Evolutionary conservation across 2,797 vertebrate species (phyloP).

Genomic region (Leuciscus waleckii): DNA sequence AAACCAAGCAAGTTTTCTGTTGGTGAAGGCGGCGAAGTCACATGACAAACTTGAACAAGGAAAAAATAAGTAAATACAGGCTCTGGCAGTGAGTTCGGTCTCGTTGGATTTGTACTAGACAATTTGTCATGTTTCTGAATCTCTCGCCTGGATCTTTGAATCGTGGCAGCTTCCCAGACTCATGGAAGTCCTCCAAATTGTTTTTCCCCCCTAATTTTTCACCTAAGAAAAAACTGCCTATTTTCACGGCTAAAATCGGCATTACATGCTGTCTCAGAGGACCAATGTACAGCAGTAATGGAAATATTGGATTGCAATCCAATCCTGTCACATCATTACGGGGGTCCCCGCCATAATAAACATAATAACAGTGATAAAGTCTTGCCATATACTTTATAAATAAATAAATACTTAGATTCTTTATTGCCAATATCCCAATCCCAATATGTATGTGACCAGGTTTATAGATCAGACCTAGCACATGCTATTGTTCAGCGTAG

Average conservation of each 20-base stretch:
- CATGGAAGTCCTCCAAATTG: conserved; percentile 8
- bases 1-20: too few species aligned
- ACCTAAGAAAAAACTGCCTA: neutral
- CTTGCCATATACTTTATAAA: too few species aligned
- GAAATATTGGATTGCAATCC: conserved; percentile 42
- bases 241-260: conserved; percentile 35
- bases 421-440: neutral
- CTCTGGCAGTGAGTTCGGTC: neutral
- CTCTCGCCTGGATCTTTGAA: neutral
- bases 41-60: too few species aligned
- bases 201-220: too few species aligned
- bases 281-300: conserved; percentile 27
- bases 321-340: conserved; percentile 39
- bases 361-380: neutral
- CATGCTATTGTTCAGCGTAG: neutral
- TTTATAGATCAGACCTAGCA: neutral
- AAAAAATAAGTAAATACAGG: neutral
- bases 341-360: conserved; percentile 13
- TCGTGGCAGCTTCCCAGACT: conserved; percentile 31
- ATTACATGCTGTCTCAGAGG: conserved; percentile 7
- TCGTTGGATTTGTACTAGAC: neutral
- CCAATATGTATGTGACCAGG: neutral
- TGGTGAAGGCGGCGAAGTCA: too few species aligned
- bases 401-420: neutral
- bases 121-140: neutral